Evolutionary conservation across 2,113 vertebrate genomes (phyloP), one percentile per base, ranked within the genome.

Genomic region (Cavia aperea): DNA sequence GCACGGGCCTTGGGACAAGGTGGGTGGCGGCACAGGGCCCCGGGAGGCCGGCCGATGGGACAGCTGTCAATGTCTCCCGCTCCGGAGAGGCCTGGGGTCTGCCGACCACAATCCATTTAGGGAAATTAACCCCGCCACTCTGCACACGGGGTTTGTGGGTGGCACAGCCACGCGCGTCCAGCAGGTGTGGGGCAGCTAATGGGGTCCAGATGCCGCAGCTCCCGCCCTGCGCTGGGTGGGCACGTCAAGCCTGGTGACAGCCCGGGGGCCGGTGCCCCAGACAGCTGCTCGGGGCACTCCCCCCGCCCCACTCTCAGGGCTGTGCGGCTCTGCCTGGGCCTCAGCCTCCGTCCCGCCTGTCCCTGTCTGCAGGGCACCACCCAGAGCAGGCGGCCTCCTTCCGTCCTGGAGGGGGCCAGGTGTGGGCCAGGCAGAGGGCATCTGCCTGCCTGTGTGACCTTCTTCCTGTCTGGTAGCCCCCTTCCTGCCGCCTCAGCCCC

Each of bases 151-250:
- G 96, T 96, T 97, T 73, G 95, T 82, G 96, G 95, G 96, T 93
- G 94, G 90, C 95, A 10, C 97, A 94, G 95, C 81, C 51, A 18
- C 89, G 58, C 78, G 95, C 92, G 46, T 96, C 97, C 95, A 96
- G 97, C 94, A 94, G 92, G 73, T 77, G 73, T 6, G 15, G 43
- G 96, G 96, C 92, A 94, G 96, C 95, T 96, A 98, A 98, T 98
- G 97, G 97, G 88, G 96, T 98, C 97, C 98, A 98, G 97, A 97
- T 98, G 98, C 96, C 84, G 54, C 90, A 90, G 93, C 95, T 95
- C 73, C 43, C 94, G 95, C 96, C 95, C 95, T 96, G 94, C 95
- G 96, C 97, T 97, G 97, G 98, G 98, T 98, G 97, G 97, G 97
- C 97, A 97, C 96, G 97, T 97, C 97, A 91, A 97, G 92, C 79